Base-by-base conservation (phyloP, 2,797 vertebrate genomes). In the Lateolabrax maculatus region DNA sequence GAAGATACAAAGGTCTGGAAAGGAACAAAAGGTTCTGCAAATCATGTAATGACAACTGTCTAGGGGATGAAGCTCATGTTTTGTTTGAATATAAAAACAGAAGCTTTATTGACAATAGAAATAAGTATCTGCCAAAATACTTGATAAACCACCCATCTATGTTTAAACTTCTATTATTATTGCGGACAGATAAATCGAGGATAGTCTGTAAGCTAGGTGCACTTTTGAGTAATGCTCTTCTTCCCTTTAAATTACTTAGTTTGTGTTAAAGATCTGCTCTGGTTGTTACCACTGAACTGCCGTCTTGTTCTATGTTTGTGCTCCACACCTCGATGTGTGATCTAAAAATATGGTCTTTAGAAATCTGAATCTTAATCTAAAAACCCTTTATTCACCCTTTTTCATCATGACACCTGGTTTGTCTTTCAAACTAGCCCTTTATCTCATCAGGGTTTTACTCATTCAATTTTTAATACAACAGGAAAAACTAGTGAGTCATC, bases 21-120 rank as follows among this genome's bases (percentile, higher is more conserved):
- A 63, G 44, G 62, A 48, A 64, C 16, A 21, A 52, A 39, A 51
- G n/a, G n/a, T n/a, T n/a, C n/a, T n/a, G n/a, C n/a, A n/a, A n/a
- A n/a, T n/a, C 41, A 19, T 67, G 10, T 19, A 41, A 21, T 66
- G 31, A 34, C 31, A 34, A 34, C 31, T 34, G 4, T 34, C 31
- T 34, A 4, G 31, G 31, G 4, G 44, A 62, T 5, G 25, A 62
- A 21, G n/a, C n/a, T n/a, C 16, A 66, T 51, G 48, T 39, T 18
- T 29, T 44, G 15, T 27, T 52, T 19, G 21, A 66, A 66, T 51
- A 21, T 18, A 49, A 51, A 25, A 37, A 25, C 21, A 65, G 21
- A 9, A 34, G 31, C 21, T 23, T 37, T 37, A 46, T 36, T 36
- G 19, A 65, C 21, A 51, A 19, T 34, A 34, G 31, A 34, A 34